Evolutionary conservation across 2,113 vertebrate genomes (phyloP).

Genomic region (Toxotes chatareus): DNA sequence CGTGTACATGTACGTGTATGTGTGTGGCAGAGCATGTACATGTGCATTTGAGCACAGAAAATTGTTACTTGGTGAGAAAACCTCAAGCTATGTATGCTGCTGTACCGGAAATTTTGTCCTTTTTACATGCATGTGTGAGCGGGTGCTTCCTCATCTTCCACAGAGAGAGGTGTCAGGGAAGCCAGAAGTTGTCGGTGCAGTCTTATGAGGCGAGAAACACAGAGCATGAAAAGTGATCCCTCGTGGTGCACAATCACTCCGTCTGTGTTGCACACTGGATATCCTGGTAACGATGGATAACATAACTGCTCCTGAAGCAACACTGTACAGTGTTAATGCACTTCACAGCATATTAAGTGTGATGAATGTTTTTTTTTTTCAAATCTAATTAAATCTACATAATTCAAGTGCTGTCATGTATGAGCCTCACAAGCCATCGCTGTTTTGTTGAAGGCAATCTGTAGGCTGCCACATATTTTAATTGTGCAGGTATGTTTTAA

Average conservation of each 20-base stretch:
- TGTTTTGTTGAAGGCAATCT: neutral
- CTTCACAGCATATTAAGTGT: neutral
- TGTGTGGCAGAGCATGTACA: neutral
- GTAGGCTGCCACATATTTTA: neutral
- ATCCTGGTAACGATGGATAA: conserved; percentile 25
- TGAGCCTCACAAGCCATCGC: neutral
- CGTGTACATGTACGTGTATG: neutral
- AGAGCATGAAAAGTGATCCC: conserved; percentile 47
- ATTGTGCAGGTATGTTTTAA: neutral
- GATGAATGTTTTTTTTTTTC: neutral
- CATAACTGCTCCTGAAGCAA: conserved; percentile 5
- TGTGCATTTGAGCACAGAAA: neutral
- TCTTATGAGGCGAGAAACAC: conserved; percentile 70
- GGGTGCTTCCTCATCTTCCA: conserved; percentile 29
- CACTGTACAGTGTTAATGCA: neutral
- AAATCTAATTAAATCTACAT: conserved; percentile 1
- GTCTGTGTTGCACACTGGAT: conserved; percentile 7
- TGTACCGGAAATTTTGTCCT: neutral
- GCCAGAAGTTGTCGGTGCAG: conserved; percentile 48
- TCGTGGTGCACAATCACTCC: neutral
- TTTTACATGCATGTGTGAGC: conserved; percentile 8
- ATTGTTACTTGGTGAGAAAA: neutral
- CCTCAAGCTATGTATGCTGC: neutral
- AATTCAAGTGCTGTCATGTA: neutral
- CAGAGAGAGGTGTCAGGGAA: conserved; percentile 49